Evolutionary conservation across 1,140 invertebrate species (phyloP), one percentile per base, ranked within the genome.

Genomic region (Cardiocondyla obscurior): DNA sequence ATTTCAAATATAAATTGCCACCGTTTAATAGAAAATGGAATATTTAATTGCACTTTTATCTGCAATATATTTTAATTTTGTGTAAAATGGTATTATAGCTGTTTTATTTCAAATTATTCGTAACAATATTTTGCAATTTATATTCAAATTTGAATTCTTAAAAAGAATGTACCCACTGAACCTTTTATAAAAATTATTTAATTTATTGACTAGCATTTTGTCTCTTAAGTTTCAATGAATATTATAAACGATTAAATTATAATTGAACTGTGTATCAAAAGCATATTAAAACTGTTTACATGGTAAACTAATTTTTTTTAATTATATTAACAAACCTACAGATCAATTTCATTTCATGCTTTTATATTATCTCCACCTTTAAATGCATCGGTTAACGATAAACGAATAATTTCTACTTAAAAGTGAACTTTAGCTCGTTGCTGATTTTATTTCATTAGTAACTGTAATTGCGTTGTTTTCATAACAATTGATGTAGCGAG

Each of bases 381-480:
- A 14, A 0, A 25, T n/a, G 16, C 5, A 22, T 65, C 19, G 14
- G 12, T 51, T 5, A 12, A 1, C 8, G 10, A 51, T 77, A 67
- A 39, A 25, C 16, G 53, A 67, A 67, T 67, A 79, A 67, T 79
- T 42, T 39, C 7, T 67, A 36, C 5, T 28, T 53, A 12, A 36
- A 36, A 79, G 10, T 25, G 1, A 53, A 69, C 39, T 53, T 53
- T 22, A 67, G 16, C 25, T 33, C 70, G n/a, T 1, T 44, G 10
- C 12, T 55, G 22, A 79, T 69, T 67, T 69, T 67, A 5, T 79
- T 79, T 53, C 51, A 79, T 77, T 67, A 53, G 6, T 53, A 67
- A 67, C 12, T 67, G n/a, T 79, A 55, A 79, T 69, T 79, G 30
- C n/a, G 25, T 69, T 77, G 22, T 39, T 67, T 77, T 77, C 46